Evolutionary conservation across 2,113 vertebrate genomes (phyloP).

Genomic region (Scolopax mira): DNA sequence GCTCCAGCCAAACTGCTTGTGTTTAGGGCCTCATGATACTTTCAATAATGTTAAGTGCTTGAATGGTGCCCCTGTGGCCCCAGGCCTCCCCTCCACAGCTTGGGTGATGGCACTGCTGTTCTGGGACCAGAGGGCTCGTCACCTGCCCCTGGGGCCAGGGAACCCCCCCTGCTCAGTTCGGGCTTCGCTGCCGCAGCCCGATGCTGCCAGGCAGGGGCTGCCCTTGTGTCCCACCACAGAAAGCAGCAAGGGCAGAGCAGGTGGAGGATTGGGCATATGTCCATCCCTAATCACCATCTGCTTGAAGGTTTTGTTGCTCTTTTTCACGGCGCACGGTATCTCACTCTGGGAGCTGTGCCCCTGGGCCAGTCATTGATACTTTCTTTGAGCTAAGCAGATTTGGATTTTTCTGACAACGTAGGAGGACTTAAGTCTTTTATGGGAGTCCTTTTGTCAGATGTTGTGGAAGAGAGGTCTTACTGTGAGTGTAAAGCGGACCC

Average conservation of each 20-base stretch:
- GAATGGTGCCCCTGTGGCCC: neutral
- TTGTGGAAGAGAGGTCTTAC: neutral
- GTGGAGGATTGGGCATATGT: neutral
- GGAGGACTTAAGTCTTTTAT: neutral
- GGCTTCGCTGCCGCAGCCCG: neutral
- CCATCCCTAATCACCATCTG: neutral
- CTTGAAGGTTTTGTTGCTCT: neutral
- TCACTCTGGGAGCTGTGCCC: neutral
- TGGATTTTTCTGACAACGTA: neutral
- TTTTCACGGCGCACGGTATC: neutral
- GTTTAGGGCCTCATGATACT: neutral
- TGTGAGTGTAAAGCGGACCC: neutral
- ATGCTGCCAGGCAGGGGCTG: rapidly evolving
- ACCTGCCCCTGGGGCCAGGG: neutral
- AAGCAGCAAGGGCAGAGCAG: rapidly evolving
- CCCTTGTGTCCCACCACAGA: rapidly evolving
- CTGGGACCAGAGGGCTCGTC: neutral
- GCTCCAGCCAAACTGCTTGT: neutral
- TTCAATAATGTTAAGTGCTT: neutral
- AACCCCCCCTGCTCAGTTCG: neutral
- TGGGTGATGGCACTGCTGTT: rapidly evolving
- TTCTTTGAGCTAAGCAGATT: neutral
- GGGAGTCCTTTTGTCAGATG: neutral
- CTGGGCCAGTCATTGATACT: neutral
- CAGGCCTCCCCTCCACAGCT: rapidly evolving